Evolutionary conservation across 2,113 vertebrate genomes (phyloP), one percentile per base, ranked within the genome.

Genomic region (Syngnathus scovelli): DNA sequence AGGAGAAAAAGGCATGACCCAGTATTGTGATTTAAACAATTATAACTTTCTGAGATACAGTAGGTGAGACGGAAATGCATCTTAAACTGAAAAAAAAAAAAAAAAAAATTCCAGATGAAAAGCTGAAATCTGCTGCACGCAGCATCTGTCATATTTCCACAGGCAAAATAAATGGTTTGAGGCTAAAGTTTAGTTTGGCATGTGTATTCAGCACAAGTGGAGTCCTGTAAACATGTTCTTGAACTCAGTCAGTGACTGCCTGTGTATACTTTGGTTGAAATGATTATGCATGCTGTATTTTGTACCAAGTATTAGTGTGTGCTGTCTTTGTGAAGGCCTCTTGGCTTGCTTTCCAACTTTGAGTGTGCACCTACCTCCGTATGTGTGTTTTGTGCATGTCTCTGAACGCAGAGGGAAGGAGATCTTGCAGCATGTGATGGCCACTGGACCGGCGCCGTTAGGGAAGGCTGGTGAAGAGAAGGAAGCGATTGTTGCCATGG

Each of bases 361-460:
- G 61, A 27, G 59, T 61, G 56, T 72, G 43, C 65, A 44, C 66
- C 69, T 68, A 64, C 69, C 71, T 72, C 38, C 18, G 60, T 18
- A 12, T 78, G 43, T 66, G 15, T 16, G 13, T 27, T 56, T 66
- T 56, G 46, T 55, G 72, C 36, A 61, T 59, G 60, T 33, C 55
- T 51, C 61, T 23, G 77, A 43, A 84, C 0, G 21, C 70, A 76
- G 59, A 71, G 71, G 78, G 82, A 86, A 74, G 85, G 87, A 83
- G 82, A 74, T 90, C 92, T 93, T 86, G 94, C 93, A 66, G 75
- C 85, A 83, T 88, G 91, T 80, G 89, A 87, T 83, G 86, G 86
- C 84, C 87, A 85, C 80, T 88, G 89, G 76, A 90, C 82, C 49
- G 87, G 84, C 81, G 85, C 82, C 87, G 90, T 84, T 3, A 74